Conservation (phyloP, 2,113 vertebrate species). For the Galbula dea region DNA sequence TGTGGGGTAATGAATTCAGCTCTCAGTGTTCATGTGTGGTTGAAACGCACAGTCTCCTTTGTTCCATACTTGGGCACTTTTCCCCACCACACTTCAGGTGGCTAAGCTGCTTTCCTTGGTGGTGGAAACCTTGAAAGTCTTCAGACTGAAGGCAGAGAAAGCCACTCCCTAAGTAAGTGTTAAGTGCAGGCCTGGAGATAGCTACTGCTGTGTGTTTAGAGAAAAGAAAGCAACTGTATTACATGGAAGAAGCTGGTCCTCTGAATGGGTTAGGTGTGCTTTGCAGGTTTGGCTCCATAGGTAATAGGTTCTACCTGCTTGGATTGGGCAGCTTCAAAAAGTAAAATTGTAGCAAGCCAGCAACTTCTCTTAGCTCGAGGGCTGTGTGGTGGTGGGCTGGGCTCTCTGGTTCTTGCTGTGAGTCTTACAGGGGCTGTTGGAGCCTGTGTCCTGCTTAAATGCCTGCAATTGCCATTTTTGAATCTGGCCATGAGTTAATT, state of each 20-base stretch:
- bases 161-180: neutral
- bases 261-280: neutral
- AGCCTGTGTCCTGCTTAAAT: neutral
- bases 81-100: neutral
- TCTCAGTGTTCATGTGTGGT: neutral
- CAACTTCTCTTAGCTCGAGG: neutral
- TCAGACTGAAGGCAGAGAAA: neutral
- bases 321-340: neutral
- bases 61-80: neutral
- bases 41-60: neutral
- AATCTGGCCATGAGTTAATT: neutral
- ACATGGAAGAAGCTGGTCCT: neutral
- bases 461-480: neutral
- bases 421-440: neutral
- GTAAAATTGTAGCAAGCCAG: neutral
- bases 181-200: neutral
- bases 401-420: neutral
- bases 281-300: neutral
- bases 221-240: neutral
- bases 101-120: neutral
- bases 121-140: neutral
- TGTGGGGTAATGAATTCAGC: neutral
- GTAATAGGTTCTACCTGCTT: neutral
- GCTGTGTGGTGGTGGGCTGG: rapidly evolving
- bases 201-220: neutral